Base-by-base conservation (phyloP, 2,797 vertebrate genomes). In the Lacerta agilis region DNA sequence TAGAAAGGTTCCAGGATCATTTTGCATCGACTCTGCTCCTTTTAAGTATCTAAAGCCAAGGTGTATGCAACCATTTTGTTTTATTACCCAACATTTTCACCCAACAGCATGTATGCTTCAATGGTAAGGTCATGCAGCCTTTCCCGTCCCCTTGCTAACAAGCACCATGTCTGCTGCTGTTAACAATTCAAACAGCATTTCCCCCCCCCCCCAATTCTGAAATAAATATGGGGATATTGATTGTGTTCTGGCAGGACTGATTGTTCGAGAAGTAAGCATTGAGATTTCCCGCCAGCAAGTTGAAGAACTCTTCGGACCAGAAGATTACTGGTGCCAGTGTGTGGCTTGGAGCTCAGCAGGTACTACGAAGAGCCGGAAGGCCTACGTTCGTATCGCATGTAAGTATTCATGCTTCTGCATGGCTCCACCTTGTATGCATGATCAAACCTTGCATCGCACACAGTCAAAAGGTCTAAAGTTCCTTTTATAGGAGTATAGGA, bases 321-420 rank as follows among this genome's bases (percentile, higher is more conserved):
- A 99, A 95, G 99, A 99, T 95, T 99, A 99, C 96, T 99, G 99
- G 99, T 99, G 99, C 95, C 99, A 99, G 96, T 99, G 99, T 80
- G 99, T 99, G 67, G 99, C 99, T 94, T 99, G 99, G 99, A 99
- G 99, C 96, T 99, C 99, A 0, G 98, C 99, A 0, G 99, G 99
- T 90, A 99, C 99, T 93, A 99, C 99, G 73, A 99, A 99, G 97
- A 99, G 99, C 96, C 97, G 98, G 45, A 99, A 99, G 94, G 98
- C 98, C 82, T 98, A 99, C 0, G 98, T 99, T 85, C 98, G 98
- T 93, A 99, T 99, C 0, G 99, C 99, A 82, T 99, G 99, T 99
- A 96, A 99, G 99, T 98, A 90, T 20, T 49, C 38, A n/a, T 29
- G 0, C 0, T 0, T 1, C 5, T 2, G 17, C 49, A 58, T 17